These are phyloP conservation scores for Erethizon dorsatum DNA, from an alignment of 2,797 vertebrate species.

Conservation along the genomic window DNA sequence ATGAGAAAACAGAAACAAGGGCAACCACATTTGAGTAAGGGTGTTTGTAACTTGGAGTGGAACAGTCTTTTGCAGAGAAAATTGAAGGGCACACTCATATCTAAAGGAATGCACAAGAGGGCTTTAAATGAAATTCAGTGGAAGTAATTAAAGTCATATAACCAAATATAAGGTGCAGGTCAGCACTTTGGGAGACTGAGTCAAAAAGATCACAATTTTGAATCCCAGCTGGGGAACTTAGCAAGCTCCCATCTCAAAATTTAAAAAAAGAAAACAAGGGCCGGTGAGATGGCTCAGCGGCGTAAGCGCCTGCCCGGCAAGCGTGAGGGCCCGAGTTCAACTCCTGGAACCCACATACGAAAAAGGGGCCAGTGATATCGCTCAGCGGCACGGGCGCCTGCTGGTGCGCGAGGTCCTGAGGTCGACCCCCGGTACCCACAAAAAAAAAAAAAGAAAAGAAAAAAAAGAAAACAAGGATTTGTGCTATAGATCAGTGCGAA, in stretches of 20 bases:
- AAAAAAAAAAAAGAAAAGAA: background rate
- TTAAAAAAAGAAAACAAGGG: background rate
- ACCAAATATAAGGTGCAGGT: background rate
- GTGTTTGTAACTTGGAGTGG: background rate
- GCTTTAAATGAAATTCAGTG: background rate
- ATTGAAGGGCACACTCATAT: background rate
- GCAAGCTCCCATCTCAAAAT: background rate
- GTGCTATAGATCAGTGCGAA: background rate
- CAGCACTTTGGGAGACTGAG: background rate
- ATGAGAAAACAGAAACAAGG: background rate
- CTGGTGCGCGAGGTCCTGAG: no score
- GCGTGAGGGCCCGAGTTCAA: no score
- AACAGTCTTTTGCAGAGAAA: background rate
- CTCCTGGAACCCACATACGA: no score
- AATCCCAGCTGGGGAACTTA: background rate
- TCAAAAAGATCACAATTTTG: background rate
- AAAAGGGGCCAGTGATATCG: no score
- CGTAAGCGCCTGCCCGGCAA: no score
- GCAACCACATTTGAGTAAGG: background rate
- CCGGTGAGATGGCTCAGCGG: no score
- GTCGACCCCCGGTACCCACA: no score
- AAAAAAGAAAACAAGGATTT: background rate
- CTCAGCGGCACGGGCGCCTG: no score
- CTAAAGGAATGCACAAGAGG: background rate
- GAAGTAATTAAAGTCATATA: slow-evolving; percentile 9